phyloP scores from a whole-genome alignment of 2,797 vertebrate species.

The Aldrovandia affinis region DNA sequence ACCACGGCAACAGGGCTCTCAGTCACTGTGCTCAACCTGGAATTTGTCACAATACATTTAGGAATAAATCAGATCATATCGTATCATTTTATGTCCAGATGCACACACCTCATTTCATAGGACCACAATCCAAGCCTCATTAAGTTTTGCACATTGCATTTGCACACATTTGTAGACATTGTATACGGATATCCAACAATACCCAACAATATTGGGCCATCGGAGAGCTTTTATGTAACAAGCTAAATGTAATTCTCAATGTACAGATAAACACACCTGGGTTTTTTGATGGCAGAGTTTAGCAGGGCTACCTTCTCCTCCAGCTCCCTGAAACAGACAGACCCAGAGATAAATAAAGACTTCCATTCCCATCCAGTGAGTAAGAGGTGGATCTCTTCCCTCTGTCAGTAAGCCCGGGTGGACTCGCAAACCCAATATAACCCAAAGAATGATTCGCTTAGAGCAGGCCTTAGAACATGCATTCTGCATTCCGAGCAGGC shows the following conservation, averaged over 20 bases:
- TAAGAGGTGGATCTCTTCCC: not conserved
- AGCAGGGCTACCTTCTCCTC: slow-evolving; percentile 89
- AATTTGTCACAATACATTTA: not conserved
- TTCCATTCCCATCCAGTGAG: not conserved
- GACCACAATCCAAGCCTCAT: not conserved
- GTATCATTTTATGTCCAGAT: too few species aligned
- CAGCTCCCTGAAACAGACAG: slow-evolving; percentile 79
- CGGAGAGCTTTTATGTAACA: not conserved
- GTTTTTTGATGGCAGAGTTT: slow-evolving; percentile 91
- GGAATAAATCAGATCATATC: not conserved
- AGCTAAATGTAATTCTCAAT: not conserved
- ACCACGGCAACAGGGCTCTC: slow-evolving; percentile 94
- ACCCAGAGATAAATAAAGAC: not conserved
- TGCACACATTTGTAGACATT: too few species aligned
- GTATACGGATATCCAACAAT: not conserved
- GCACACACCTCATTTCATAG: not conserved
- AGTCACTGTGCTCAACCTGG: slow-evolving; percentile 84
- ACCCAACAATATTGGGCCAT: not conserved
- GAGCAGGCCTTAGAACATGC: too few species aligned
- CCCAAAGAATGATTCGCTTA: too few species aligned
- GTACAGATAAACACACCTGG: slow-evolving; percentile 77
- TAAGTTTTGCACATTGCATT: not conserved
- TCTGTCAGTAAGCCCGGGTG: not conserved
- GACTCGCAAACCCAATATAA: too few species aligned
- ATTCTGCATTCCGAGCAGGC: not conserved